Evolutionary conservation across 2,797 vertebrate genomes (phyloP), one percentile per base, ranked within the genome.

Genomic region (Champsocephalus esox): DNA sequence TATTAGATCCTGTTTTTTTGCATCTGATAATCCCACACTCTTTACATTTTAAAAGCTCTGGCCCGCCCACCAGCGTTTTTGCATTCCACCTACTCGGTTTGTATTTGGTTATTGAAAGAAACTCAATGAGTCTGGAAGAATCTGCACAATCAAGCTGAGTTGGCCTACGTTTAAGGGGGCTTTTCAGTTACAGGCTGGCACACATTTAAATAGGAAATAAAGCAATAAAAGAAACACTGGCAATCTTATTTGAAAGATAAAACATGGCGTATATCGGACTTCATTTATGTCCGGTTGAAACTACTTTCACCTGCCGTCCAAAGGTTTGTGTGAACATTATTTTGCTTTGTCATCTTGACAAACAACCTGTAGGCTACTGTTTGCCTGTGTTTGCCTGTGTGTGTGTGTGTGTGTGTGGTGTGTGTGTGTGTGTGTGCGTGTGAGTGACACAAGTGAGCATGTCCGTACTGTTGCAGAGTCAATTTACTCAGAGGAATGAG

Each of bases 271-370:
- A 55, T 45, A 62, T 12, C 19, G 12, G n/a, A 21, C 45, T 3
- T n/a, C 9, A 11, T 32, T 13, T 66, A 34, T 61, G n/a, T 65
- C 9, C 5, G 21, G 21, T 13, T 65, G 17, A 67, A 68, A 68
- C 17, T 34, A 21, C 32, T 12, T 38, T 1, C 28, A 14, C 45
- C 32, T 54, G 48, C 17, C 5, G 80, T 72, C 59, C 81, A 88
- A 85, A 89, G 87, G 84, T 86, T 79, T 49, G 32, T 21, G 12
- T 32, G n/a, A 16, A 19, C 16, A 8, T 64, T 24, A 2, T 75
- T 51, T 52, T 81, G 62, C 69, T 66, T 72, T 7, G 71, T 66
- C 70, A 77, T 55, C 78, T 73, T 0, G 1, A 14, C 12, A 70
- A 70, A 65, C 51, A 56, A 13, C 19, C 45, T 56, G 65, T 69